A percentile compares a stretch with the other conserved stretches of the same genome.
phyloP scores from a whole-genome alignment of 2,113 vertebrate genomes.

The Plestiodon gilberti region DNA sequence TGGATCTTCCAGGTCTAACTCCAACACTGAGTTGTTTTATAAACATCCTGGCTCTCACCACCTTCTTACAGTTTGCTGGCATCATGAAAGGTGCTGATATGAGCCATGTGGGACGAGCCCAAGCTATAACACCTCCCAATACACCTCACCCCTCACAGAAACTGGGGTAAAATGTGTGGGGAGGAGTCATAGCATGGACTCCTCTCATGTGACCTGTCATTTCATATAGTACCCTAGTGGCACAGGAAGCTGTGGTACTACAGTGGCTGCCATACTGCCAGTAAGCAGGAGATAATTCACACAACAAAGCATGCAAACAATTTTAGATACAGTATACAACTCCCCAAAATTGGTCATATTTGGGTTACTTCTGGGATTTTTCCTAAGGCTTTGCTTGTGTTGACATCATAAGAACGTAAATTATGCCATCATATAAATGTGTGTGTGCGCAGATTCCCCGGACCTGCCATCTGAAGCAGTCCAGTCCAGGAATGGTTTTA shows the following conservation, averaged over 20 bases:
- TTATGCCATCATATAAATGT: no score
- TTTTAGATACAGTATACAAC: constrained; percentile 1
- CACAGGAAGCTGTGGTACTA: no score
- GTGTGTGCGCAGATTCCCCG: no score
- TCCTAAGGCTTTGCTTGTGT: neutral
- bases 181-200: neutral
- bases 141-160: neutral
- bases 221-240: neutral
- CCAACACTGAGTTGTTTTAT: no score
- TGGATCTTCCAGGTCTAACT: no score
- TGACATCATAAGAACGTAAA: neutral
- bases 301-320: neutral
- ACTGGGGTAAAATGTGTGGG: neutral
- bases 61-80: neutral
- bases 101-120: neutral
- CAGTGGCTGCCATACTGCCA: neutral
- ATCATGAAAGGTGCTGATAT: neutral
- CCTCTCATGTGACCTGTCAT: neutral
- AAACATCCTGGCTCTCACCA: no score
- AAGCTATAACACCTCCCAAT: neutral
- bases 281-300: neutral
- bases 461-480: neutral
- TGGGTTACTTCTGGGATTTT: neutral
- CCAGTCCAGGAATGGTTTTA: neutral
- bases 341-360: constrained; percentile 10